Evolutionary conservation across 1,140 invertebrate genomes (phyloP), one percentile per base, ranked within the genome.

Genomic region (Hyles euphorbiae): DNA sequence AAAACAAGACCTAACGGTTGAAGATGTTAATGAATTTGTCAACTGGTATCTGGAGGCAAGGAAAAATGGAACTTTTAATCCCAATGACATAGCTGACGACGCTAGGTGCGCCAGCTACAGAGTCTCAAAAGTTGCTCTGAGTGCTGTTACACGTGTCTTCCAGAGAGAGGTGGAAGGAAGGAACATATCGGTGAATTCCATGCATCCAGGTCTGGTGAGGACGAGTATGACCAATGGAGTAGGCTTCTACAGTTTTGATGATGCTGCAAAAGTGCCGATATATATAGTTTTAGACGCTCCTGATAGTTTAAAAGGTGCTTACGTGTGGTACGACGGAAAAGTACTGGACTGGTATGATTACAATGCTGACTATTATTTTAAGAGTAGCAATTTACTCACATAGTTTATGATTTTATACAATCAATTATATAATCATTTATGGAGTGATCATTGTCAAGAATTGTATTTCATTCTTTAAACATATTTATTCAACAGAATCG

Each of bases 211-310:
- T 2, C 92, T 94, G 68, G 94, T 95, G 1, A 88, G 91, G 54
- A 95, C 95, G 0, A 93, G 95, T 66, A 94, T 95, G 94, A 92
- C 91, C 0, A 89, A 84, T 50, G 91, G 93, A 40, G 91, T 90
- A 65, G 94, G 94, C 3, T 81, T 83, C 11, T 85, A 92, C 11
- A 93, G 90, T 11, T 88, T 91, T 46, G 93, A 94, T 46, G 74
- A 95, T 83, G 94, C 93, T 5, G 80, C 85, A 4, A 58, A 72
- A 34, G 81, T 78, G 4, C 78, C 85, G 7, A 33, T 89, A 2
- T 78, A 83, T 45, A 49, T 88, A n/a, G 76, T 79, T 5, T 55
- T 90, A 3, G 81, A 87, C 7, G 81, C 81, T 9, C 77, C 81
- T 6, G 45, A 66, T 3, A 61, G 60, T n/a, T 47, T 89, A 2